Evolutionary conservation across 2,888 invertebrate genomes (phyloP), one percentile per base, ranked within the genome.

Genomic region (Metopia argyrocephala): DNA sequence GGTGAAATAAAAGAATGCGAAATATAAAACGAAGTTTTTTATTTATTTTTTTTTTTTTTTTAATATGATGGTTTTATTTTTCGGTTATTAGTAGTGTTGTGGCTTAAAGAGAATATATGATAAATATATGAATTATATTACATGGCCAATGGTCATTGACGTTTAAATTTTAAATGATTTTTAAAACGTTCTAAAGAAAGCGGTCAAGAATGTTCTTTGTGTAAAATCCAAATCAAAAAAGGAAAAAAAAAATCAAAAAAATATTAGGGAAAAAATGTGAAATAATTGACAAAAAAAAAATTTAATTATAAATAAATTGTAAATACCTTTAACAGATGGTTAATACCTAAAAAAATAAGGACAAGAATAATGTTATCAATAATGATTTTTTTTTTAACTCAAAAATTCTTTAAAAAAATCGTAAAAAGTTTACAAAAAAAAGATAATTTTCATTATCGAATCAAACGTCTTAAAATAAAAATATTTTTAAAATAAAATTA

Each of bases 131-230:
- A 48, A 1, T n/a, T 15, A n/a, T 6, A n/a, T 21, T 50, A 56
- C 27, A 69, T 50, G 28, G 27, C 31, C 66, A 23, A 73, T 73
- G 71, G 78, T 78, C 78, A 78, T 78, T 78, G 78, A 78, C 78
- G 71, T 54, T 73, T n/a, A 38, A 56, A 66, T 23, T 76, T 56
- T 38, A 69, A 62, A 48, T 69, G 56, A 20, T 56, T 38, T 54
- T 28, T 66, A 27, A n/a, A 20, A 52, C 18, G 23, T 9, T 12
- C 27, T 12, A 25, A 25, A 25, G n/a, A 25, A 15, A 18, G 28
- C 27, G 18, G 27, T 25, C 25, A 15, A 25, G n/a, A 25, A 6
- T 25, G n/a, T 25, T 56, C 56, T 56, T 56, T 56, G 56, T 56
- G 25, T n/a, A 5, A 6, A 48, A 48, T 18, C 18, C 7, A 48